Base-by-base conservation (phyloP, 2,888 invertebrate species). In the Volucella inflata region DNA sequence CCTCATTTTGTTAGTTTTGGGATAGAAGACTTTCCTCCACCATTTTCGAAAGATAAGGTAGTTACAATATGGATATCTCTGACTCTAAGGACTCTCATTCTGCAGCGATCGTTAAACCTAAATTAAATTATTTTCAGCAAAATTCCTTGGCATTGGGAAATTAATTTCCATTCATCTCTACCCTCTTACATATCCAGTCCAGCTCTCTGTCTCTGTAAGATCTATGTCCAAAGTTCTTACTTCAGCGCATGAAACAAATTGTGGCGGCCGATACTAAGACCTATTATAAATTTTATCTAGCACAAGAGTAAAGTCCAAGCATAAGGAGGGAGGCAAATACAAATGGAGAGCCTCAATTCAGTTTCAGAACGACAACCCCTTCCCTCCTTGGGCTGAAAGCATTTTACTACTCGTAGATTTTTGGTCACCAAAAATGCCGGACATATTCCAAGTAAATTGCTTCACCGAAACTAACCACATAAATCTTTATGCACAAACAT, bases 371-470 rank as follows among this genome's bases (percentile, higher is more conserved):
- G 6, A 30, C 30, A 30, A 30, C 1, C 11, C n/a, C 36, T 42
- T 53, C 30, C 12, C 50, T 14, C 48, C 48, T 30, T 16, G 6
- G 9, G 51, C 12, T 21, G 12, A 17, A 70, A 72, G 67, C 70
- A 76, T 80, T 71, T 76, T 76, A 85, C 85, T 62, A 72, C 76
- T 72, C 70, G 85, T 80, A 87, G 81, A 82, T 87, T 82, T 77
- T 76, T 78, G 87, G 77, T 77, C 17, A 82, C 68, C 87, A 78
- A 77, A 80, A 87, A 87, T 87, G 74, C 82, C 87, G 82, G 87
- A 82, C 87, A 87, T 87, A 87, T 87, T 87, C 87, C 77, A 81
- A 82, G 87, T 82, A 87, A 87, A 87, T 87, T 87, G 87, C 87
- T 87, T 87, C 72, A 82, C 87, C 87, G 44, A 78, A 87, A 87